phyloP scores from a whole-genome alignment of 1,140 invertebrate genomes.

The Drosophila repleta region DNA sequence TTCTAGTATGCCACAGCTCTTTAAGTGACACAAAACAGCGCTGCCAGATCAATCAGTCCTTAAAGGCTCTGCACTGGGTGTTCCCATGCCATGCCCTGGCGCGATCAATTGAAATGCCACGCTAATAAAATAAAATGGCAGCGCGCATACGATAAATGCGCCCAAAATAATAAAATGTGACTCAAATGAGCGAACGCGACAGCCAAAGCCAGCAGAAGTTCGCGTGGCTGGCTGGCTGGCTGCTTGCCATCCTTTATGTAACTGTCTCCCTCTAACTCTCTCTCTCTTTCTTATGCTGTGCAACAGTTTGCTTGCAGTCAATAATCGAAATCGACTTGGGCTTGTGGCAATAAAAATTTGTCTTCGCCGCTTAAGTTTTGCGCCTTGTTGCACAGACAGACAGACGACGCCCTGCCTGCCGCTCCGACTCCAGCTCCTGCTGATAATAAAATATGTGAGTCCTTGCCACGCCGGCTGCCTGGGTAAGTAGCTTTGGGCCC shows the following conservation, averaged over 20 bases:
- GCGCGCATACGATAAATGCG: slow-evolving; percentile 74
- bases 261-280: background rate
- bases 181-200: slow-evolving; percentile 75
- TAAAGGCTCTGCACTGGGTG: background rate
- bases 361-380: slow-evolving; percentile 64
- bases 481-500: slow-evolving; percentile 55
- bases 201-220: slow-evolving; percentile 31
- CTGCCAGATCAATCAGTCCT: too few species aligned
- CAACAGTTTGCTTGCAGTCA: slow-evolving; percentile 61
- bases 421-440: slow-evolving; percentile 5
- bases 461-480: slow-evolving; percentile 44
- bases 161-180: slow-evolving; percentile 81
- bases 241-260: slow-evolving; percentile 1
- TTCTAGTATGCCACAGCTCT: too few species aligned
- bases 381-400: slow-evolving; percentile 75
- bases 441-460: slow-evolving; percentile 68
- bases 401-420: background rate
- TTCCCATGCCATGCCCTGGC: background rate
- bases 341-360: slow-evolving; percentile 63
- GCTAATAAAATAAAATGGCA: slow-evolving; percentile 81
- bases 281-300: slow-evolving; percentile 7
- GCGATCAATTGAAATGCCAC: slow-evolving; percentile 77
- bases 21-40: too few species aligned
- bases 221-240: slow-evolving; percentile 3
- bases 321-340: slow-evolving; percentile 59